Conservation (phyloP, 2,888 invertebrate species). For the Drosophila siamana region DNA sequence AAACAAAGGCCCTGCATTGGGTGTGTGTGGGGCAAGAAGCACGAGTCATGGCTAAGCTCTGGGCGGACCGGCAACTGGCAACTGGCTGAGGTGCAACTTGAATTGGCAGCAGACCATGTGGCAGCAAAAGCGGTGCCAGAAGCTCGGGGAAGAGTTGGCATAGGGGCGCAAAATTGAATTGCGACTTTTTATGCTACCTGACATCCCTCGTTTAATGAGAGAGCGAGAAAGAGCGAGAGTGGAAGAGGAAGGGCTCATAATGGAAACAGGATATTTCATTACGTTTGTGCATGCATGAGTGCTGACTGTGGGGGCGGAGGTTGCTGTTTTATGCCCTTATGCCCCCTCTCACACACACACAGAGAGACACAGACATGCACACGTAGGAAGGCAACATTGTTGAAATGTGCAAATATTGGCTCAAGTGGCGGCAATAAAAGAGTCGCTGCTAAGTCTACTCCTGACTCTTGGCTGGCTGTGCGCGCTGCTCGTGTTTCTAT, state of each 20-base stretch:
- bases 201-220: slow-evolving; percentile 19
- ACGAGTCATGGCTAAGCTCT: slow-evolving; percentile 33
- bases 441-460: slow-evolving; percentile 47
- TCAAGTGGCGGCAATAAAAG: slow-evolving; percentile 77
- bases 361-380: neutral
- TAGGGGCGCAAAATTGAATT: slow-evolving; percentile 69
- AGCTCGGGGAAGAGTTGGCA: neutral
- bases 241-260: slow-evolving; percentile 42
- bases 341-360: slow-evolving; percentile 9
- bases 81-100: slow-evolving; percentile 59
- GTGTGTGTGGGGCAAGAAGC: slow-evolving; percentile 32
- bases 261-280: slow-evolving; percentile 78
- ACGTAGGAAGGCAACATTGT: slow-evolving; percentile 68
- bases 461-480: slow-evolving; percentile 11
- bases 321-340: slow-evolving; percentile 8
- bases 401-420: slow-evolving; percentile 80
- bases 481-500: slow-evolving; percentile 43
- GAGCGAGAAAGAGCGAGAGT: no score
- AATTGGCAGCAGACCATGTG: slow-evolving; percentile 69
- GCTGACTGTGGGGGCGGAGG: slow-evolving; percentile 37
- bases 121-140: slow-evolving; percentile 5
- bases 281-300: slow-evolving; percentile 79
- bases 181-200: slow-evolving; percentile 74
- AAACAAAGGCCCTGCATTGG: slow-evolving; percentile 41
- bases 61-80: slow-evolving; percentile 27